phyloP scores from a whole-genome alignment of 2,797 vertebrate species.

The Molossus alvarezi region DNA sequence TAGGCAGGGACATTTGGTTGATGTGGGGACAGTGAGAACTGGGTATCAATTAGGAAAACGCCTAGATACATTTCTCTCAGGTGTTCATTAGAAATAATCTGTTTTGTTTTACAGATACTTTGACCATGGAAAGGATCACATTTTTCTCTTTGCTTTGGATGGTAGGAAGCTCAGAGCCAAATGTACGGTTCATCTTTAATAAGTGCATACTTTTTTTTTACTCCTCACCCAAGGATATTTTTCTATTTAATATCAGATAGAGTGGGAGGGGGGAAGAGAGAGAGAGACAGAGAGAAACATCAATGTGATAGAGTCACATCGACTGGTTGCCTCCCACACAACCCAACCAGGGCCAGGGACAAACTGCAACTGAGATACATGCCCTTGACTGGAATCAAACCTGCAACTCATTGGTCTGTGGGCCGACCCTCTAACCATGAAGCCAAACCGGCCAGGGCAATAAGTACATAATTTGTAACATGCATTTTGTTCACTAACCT shows the following conservation, averaged over 20 bases:
- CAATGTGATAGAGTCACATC: no score
- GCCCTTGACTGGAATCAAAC: no score
- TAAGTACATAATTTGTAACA: not conserved
- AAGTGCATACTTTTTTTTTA: not conserved
- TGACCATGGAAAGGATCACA: not conserved
- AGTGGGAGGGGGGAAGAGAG: no score
- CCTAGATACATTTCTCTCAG: not conserved
- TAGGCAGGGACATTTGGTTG: not conserved
- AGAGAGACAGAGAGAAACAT: no score
- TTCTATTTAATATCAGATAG: no score
- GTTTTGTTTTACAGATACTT: not conserved
- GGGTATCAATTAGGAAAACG: not conserved
- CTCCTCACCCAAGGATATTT: no score
- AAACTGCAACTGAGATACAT: no score
- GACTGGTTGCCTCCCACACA: no score
- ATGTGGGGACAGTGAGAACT: not conserved
- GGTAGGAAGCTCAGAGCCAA: not conserved
- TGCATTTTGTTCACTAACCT: not conserved
- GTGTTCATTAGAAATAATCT: not conserved
- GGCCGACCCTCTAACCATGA: no score
- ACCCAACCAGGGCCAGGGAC: no score
- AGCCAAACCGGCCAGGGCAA: not conserved
- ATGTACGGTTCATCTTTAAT: not conserved
- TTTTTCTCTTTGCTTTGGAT: conserved; percentile 36
- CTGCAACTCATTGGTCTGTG: no score